phyloP scores from a whole-genome alignment of 2,888 invertebrate genomes.

The Cataglyphis cursor region DNA sequence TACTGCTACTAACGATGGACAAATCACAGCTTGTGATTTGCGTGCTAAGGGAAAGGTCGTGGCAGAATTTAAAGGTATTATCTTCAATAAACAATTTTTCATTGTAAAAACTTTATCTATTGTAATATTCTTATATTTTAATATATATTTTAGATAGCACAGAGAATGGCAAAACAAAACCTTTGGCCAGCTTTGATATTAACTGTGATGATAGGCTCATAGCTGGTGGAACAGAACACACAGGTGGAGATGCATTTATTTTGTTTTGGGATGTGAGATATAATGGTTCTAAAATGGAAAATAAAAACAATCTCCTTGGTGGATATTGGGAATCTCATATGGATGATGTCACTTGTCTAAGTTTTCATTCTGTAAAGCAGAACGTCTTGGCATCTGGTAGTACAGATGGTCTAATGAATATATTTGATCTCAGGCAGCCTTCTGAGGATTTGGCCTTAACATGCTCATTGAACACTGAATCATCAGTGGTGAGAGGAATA shows the following conservation, averaged over 20 bases:
- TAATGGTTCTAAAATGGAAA: slow-evolving; percentile 84
- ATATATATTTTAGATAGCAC: slow-evolving; percentile 82
- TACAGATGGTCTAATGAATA: slow-evolving; percentile 94
- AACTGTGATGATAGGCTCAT: slow-evolving; percentile 91
- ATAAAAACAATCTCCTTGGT: slow-evolving; percentile 88
- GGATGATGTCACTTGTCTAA: slow-evolving; percentile 91
- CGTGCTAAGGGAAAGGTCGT: slow-evolving; percentile 87
- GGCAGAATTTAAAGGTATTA: slow-evolving; percentile 86
- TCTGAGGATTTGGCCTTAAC: slow-evolving; percentile 93
- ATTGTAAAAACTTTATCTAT: background rate
- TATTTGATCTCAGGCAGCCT: slow-evolving; percentile 92
- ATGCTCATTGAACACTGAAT: slow-evolving; percentile 93
- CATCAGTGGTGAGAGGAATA: slow-evolving; percentile 89
- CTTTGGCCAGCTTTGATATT: slow-evolving; percentile 92
- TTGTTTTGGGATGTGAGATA: slow-evolving; percentile 93
- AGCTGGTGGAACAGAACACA: slow-evolving; percentile 92
- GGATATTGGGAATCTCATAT: slow-evolving; percentile 95
- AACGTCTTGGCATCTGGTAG: slow-evolving; percentile 92
- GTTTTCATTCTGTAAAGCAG: slow-evolving; percentile 90
- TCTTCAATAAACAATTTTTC: background rate
- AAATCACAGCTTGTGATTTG: slow-evolving; percentile 90
- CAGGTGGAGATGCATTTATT: slow-evolving; percentile 91
- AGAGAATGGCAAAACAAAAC: slow-evolving; percentile 87
- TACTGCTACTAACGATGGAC: slow-evolving; percentile 88
- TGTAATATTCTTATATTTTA: background rate